A percentile compares a stretch with the other conserved stretches of the same genome.
phyloP scores from a whole-genome alignment of 2,888 invertebrate species.

The Drosophila borealis region DNA sequence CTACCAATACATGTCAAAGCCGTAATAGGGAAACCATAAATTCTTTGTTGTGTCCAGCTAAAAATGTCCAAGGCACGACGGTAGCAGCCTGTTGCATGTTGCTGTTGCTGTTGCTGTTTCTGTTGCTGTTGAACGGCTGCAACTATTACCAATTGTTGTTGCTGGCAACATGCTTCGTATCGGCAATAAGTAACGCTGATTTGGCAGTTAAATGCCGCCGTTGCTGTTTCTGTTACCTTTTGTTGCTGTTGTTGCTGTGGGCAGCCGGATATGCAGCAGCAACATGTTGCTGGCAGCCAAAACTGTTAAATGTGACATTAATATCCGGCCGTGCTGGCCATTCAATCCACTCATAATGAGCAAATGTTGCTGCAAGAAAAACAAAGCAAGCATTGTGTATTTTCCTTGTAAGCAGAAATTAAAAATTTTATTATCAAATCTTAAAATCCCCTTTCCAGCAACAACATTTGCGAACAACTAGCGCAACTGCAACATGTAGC shows the following conservation, averaged over 20 bases:
- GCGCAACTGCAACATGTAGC: slow-evolving; percentile 39
- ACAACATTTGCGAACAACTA: slow-evolving; percentile 21
- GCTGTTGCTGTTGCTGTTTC: slow-evolving; percentile 37
- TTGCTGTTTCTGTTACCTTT: slow-evolving; percentile 30
- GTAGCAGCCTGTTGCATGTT: slow-evolving; percentile 73
- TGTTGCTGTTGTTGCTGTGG: slow-evolving; percentile 31
- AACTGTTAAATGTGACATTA: slow-evolving; percentile 78
- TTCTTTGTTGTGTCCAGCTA: slow-evolving; percentile 78
- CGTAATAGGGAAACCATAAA: slow-evolving; percentile 84
- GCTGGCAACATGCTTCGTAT: slow-evolving; percentile 70
- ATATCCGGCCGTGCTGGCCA: slow-evolving; percentile 64
- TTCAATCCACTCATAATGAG: slow-evolving; percentile 60
- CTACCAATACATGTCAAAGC: slow-evolving; percentile 84
- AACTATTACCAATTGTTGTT: slow-evolving; percentile 73
- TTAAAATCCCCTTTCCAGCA: not conserved
- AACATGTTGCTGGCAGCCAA: slow-evolving; percentile 75
- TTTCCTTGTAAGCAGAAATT: slow-evolving; percentile 12
- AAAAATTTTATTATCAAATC: slow-evolving; percentile 25
- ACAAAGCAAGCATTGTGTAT: not conserved
- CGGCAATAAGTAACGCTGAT: slow-evolving; percentile 81
- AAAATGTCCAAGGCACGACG: slow-evolving; percentile 72
- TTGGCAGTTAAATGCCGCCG: slow-evolving; percentile 78
- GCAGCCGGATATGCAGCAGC: slow-evolving; percentile 72
- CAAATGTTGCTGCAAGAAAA: slow-evolving; percentile 38
- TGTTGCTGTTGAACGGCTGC: slow-evolving; percentile 68